phyloP scores from a whole-genome alignment of 1,140 invertebrate species.

The Ostrea edulis region DNA sequence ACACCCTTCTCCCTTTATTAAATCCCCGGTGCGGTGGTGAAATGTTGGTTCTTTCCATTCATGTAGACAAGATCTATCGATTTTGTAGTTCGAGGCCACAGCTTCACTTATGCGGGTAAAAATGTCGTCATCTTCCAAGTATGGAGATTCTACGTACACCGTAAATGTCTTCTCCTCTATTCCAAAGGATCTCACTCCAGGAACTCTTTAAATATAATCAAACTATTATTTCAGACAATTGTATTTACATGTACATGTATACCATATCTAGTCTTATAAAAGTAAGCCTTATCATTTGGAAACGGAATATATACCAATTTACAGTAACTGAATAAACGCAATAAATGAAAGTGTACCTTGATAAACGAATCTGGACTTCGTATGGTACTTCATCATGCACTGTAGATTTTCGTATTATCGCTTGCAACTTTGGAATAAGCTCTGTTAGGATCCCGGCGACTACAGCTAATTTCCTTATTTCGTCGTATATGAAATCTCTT shows the following conservation, averaged over 20 bases:
- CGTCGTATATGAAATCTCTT: not conserved
- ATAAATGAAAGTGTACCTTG: not conserved
- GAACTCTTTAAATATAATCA: not conserved
- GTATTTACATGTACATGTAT: no score
- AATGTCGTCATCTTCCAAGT: not conserved
- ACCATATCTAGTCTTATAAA: no score
- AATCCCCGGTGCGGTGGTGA: not conserved
- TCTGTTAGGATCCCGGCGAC: not conserved
- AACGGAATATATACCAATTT: no score
- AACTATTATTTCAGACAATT: not conserved
- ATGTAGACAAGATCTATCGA: not conserved
- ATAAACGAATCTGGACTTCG: not conserved
- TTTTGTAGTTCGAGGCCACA: not conserved
- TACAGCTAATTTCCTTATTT: not conserved
- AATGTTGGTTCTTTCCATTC: not conserved
- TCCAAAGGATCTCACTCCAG: not conserved
- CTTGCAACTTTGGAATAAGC: not conserved
- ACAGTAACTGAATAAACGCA: no score
- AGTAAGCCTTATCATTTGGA: no score
- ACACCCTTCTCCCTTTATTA: not conserved
- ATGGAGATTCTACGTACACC: not conserved
- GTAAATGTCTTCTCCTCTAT: not conserved
- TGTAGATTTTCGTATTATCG: not conserved
- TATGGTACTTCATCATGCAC: conserved; percentile 10
- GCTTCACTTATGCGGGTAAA: not conserved